Percentiles rank a stretch among this genome's conserved stretches.
Conservation (phyloP, 2,797 vertebrate genomes). For the Novumbra hubbsi region DNA sequence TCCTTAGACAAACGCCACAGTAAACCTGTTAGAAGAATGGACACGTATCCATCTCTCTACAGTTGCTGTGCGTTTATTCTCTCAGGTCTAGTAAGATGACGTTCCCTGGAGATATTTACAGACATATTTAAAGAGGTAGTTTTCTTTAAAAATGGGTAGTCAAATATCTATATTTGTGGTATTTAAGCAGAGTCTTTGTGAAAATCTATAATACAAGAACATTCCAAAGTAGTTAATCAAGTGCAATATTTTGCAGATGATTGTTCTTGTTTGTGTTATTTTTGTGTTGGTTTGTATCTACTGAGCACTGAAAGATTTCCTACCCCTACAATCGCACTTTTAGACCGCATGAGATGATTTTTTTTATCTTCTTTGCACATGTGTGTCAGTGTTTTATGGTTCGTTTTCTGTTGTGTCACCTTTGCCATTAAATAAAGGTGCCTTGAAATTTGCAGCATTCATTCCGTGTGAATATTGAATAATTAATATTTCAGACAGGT, state of each 20-base stretch:
- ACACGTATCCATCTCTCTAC: conserved; percentile 49
- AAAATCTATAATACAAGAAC: conserved; percentile 50
- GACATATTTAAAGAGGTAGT: conserved; percentile 64
- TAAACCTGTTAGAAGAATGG: conserved; percentile 40
- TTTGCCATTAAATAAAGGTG: conserved; percentile 93
- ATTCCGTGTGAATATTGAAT: conserved; percentile 21
- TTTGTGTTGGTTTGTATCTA: conserved; percentile 54
- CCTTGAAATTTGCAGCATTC: conserved; percentile 44
- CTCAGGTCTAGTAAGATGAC: conserved; percentile 62
- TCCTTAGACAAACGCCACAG: conserved; percentile 38
- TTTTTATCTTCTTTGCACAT: conserved; percentile 73
- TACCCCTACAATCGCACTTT: conserved; percentile 69
- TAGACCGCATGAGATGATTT: conserved; percentile 69
- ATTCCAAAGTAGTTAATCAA: conserved; percentile 68
- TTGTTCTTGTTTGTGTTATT: conserved; percentile 53
- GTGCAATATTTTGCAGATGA: conserved; percentile 81
- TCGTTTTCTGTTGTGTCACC: conserved; percentile 76
- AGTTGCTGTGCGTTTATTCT: conserved; percentile 50
- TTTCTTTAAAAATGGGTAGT: conserved; percentile 32
- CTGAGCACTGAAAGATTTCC: conserved; percentile 72
- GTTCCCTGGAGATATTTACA: conserved; percentile 44
- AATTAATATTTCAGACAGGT: not conserved
- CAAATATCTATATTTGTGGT: conserved; percentile 52
- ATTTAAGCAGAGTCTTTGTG: conserved; percentile 57
- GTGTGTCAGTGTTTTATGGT: conserved; percentile 75